Base-by-base conservation (phyloP, 1,140 invertebrate species). In the Drosophila sp. region DNA sequence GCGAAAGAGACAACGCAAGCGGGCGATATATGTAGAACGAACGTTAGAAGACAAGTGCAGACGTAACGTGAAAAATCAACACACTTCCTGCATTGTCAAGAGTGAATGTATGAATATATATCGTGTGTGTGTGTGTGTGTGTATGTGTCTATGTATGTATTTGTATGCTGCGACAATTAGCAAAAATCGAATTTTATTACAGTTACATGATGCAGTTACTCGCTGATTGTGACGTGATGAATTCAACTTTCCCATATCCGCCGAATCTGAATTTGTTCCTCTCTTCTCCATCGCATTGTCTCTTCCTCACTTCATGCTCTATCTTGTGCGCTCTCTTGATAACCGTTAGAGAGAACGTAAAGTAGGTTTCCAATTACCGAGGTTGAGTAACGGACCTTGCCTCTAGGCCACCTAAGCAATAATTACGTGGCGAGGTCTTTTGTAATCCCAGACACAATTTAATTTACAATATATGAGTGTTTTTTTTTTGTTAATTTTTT, bases 141-240 rank as follows among this genome's bases (percentile, higher is more conserved):
- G 4, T n/a, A n/a, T n/a, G n/a, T n/a, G n/a, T n/a, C n/a, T n/a
- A n/a, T 27, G 45, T 48, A 18, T 56, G 4, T 5, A 8, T 36
- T 16, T 59, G 41, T 27, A 13, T 56, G 63, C 18, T 50, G 65
- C 57, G 69, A 77, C 78, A 81, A 84, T 86, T 84, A 86, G 81
- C 75, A 58, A 82, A 82, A 82, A 82, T 82, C 82, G 81, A 86
- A 86, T 86, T 86, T 86, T 77, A 86, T 86, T 86, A 86, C 81
- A 87, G 74, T 81, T 87, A 77, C 78, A 74, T 66, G 66, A 57
- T 21, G 41, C 50, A 32, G 13, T 65, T 58, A 34, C 34, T 36
- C 34, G 9, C 3, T 9, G 27, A 72, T 40, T 40, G 45, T 77
- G 73, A 61, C 56, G 73, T 77, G 81, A 65, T 78, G 76, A 69